phyloP scores from a whole-genome alignment of 1,140 invertebrate species.

The Lasioglossum albipes region DNA sequence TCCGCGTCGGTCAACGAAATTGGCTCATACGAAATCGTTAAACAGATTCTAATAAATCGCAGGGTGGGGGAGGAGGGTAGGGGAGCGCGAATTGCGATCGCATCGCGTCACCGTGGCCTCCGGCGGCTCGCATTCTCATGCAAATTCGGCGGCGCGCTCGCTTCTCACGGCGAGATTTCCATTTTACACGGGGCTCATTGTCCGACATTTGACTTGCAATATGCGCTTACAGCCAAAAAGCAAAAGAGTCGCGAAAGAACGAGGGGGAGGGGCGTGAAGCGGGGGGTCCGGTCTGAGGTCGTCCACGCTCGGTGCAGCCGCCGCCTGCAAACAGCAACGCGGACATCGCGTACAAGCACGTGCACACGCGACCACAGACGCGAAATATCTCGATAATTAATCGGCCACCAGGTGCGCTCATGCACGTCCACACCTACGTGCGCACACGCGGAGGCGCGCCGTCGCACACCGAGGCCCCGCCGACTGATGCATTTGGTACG shows the following conservation, averaged over 20 bases:
- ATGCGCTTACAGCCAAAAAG: not conserved
- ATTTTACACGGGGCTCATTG: conserved; percentile 25
- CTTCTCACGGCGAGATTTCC: conserved; percentile 20
- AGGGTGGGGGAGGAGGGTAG: no score
- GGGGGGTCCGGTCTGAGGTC: conserved; percentile 7
- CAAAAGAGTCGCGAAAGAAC: conserved; percentile 1
- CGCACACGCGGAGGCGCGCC: not conserved
- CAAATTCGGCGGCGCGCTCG: not conserved
- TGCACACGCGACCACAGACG: conserved; percentile 54
- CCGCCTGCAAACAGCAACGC: conserved; percentile 44
- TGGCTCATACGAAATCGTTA: not conserved
- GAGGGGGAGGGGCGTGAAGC: not conserved
- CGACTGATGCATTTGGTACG: conserved; percentile 7
- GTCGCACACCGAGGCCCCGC: not conserved
- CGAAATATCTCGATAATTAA: conserved; percentile 74
- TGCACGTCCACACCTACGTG: conserved; percentile 30
- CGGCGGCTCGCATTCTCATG: not conserved
- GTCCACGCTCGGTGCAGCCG: conserved; percentile 31
- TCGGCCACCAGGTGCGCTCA: conserved; percentile 56
- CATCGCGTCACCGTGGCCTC: not conserved
- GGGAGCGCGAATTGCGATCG: not conserved
- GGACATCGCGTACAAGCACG: conserved; percentile 29
- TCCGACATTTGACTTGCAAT: conserved; percentile 17
- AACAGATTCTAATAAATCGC: not conserved
- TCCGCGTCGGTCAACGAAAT: conserved; percentile 2